Base-by-base conservation (phyloP, 2,888 invertebrate species). In the Dendrolimus houi region DNA sequence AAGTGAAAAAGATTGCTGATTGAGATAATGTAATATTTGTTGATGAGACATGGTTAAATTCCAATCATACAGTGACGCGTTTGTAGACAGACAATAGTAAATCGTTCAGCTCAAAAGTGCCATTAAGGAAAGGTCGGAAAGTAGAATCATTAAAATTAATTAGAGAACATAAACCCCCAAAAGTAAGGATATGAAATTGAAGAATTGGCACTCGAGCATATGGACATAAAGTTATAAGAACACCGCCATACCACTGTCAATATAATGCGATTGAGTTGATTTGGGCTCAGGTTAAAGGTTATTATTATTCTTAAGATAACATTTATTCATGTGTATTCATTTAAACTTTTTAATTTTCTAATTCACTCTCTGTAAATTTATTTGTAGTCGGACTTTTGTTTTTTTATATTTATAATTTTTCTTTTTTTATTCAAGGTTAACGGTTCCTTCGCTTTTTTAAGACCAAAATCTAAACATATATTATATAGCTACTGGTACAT, bases 211-310 rank as follows among this genome's bases (percentile, higher is more conserved):
- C 9, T 10, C 9, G 47, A 47, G 12, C 9, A 9, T n/a, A n/a
- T 12, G 47, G 47, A 47, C 10, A 8, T 12, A 6, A 47, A 10
- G 47, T 47, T 10, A 7, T 8, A 12, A 6, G 7, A 10, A 9
- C 12, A 10, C 60, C 54, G 2, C 54, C 54, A 7, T 54, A 29
- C 29, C 41, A 56, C 7, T 40, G 17, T 40, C 54, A 54, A 29
- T 54, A 54, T 29, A 54, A 54, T 29, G 29, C 54, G 8, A 54
- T 54, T 12, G 54, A 55, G 10, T 42, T 58, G 14, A 58, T 58
- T 40, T 56, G 56, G 54, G 56, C 58, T 9, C 55, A 59, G 55
- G 52, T 54, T 41, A 57, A 54, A 6, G 47, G 10, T 47, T 10
- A 47, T 9, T 10, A 47, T 9, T 12, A 10, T 47, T 47, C 12